These are phyloP conservation scores for Micropoecilia bifurca DNA, from an alignment of 2,797 vertebrate genomes.

Conservation along the genomic window DNA sequence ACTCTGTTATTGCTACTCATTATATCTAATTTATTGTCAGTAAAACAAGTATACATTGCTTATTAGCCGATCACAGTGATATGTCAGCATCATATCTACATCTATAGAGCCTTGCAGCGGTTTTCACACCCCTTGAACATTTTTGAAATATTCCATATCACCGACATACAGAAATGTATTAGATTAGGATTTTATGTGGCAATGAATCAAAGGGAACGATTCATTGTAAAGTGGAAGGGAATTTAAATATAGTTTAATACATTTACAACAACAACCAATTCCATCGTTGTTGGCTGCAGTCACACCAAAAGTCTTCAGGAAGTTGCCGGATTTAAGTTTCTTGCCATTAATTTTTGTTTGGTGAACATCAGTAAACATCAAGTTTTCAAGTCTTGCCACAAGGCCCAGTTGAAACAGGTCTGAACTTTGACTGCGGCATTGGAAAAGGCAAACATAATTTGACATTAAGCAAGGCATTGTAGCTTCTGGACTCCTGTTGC, in stretches of 20 bases:
- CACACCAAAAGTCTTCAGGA: background rate
- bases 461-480: background rate
- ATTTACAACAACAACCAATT: background rate
- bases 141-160: no score
- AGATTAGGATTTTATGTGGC: background rate
- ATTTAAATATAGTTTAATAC: background rate
- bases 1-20: constrained; percentile 5
- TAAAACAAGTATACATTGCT: background rate
- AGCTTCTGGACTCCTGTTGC: background rate
- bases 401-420: background rate
- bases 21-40: constrained; percentile 1
- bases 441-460: background rate
- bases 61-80: background rate
- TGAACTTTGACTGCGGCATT: background rate
- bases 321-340: background rate
- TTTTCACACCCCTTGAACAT: background rate
- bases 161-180: background rate
- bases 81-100: background rate
- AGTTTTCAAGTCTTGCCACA: background rate
- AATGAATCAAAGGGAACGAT: background rate
- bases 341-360: background rate
- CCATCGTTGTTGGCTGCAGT: background rate
- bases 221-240: background rate
- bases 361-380: background rate
- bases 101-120: no score